Conservation (phyloP, 2,113 vertebrate genomes). For the Ictidomys tridecemlineatus region DNA sequence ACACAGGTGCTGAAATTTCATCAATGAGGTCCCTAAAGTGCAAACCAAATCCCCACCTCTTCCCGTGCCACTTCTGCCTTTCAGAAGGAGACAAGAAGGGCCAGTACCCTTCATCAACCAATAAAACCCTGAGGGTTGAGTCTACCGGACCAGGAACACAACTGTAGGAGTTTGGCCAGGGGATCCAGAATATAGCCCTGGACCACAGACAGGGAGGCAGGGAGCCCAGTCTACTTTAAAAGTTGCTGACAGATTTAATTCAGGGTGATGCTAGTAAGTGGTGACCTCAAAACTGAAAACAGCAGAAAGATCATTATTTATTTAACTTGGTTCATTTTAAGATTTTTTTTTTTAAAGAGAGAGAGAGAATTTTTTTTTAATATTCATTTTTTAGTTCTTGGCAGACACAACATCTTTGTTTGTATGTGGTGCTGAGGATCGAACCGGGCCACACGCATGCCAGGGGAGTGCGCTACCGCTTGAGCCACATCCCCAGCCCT, state of each 20-base stretch:
- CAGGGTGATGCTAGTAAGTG: background rate
- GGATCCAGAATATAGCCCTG: background rate
- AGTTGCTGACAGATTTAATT: constrained; percentile 20
- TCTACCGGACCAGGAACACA: background rate
- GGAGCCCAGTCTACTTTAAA: background rate
- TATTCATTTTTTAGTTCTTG: too few relatives aligned
- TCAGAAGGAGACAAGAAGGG: background rate
- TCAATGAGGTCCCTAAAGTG: background rate
- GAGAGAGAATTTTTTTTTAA: too few relatives aligned
- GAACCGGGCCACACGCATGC: too few relatives aligned
- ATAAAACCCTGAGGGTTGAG: background rate
- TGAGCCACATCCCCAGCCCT: too few relatives aligned
- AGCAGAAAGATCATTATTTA: background rate
- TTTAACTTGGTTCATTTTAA: background rate
- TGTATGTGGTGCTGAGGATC: too few relatives aligned
- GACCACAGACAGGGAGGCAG: background rate
- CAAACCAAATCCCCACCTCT: background rate
- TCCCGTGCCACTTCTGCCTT: background rate
- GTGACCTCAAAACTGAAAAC: background rate
- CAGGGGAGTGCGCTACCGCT: too few relatives aligned
- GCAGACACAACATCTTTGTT: too few relatives aligned
- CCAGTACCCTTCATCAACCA: background rate
- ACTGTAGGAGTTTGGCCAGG: background rate
- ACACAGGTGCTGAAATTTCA: background rate
- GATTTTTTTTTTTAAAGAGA: background rate